Base-by-base conservation (phyloP, 2,113 vertebrate species). In the Oxyruncus cristatus region DNA sequence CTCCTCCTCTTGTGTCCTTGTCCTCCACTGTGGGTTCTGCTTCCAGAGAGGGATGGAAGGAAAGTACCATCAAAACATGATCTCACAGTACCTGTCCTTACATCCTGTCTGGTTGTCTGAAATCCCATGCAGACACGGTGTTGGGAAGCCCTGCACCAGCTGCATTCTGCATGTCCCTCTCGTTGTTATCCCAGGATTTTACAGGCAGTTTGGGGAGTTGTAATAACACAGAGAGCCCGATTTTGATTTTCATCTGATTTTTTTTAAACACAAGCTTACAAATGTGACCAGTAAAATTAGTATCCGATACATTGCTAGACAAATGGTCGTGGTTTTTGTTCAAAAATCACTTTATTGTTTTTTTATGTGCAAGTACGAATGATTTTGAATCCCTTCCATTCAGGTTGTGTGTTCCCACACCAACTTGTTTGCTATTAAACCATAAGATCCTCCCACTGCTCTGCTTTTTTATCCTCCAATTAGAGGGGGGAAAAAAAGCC, bases 51-150 rank as follows among this genome's bases (percentile, higher is more conserved):
- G 39, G 27, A 4, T 33, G 22, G 85, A 5, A 39, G 63, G 56
- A 2, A 13, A 32, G 44, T 0, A 2, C 28, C 41, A 2, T 2
- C 2, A 20, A 6, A 27, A 27, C 0, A 6, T 21, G 3, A 55
- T 6, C 23, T 20, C 27, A 4, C 24, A 2, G 1, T 23, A 9
- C 7, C 59, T 16, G 44, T 8, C 19, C 1, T 8, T 4, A 17
- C 46, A 26, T 22, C 39, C 55, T 37, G 20, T 12, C 70, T 16
- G 2, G 27, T 52, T 21, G 3, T 30, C 49, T 16, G 12, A 3
- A 70, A 5, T 19, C 33, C 59, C 18, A 9, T 3, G 8, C 17
- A 13, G 46, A 4, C 26, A 30, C 9, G 28, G 6, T 41, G 8
- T 28, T 32, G 10, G 32, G 58, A 33, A 70, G 41, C 74, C 7